Evolutionary conservation across 2,113 vertebrate genomes (phyloP), one percentile per base, ranked within the genome.

Genomic region (Danionella cerebrum): DNA sequence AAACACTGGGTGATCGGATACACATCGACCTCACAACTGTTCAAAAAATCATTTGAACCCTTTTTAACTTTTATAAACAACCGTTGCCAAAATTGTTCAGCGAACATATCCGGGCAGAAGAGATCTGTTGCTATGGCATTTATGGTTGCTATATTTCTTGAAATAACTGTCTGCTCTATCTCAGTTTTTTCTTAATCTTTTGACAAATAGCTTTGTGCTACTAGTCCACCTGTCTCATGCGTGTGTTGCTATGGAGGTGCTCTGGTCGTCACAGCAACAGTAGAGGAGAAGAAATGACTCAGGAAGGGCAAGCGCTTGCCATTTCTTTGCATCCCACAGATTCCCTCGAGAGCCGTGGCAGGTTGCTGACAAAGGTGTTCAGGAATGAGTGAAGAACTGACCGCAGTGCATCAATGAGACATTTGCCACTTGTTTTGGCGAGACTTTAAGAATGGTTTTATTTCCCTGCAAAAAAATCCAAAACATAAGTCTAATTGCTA

Each of bases 201-300:
- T 47, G 45, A 71, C 52, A 65, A 71, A 71, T 48, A 65, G 70
- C 44, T 71, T 71, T 66, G 59, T 70, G 59, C 38, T 55, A 60
- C 42, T 39, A 31, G 54, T 57, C 42, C 70, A 66, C 70, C 70
- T 71, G 70, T 47, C 69, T 71, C 44, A 50, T 63, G 33, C 69
- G 50, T 58, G 53, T 58, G 70, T 71, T 71, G 70, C 62, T 62
- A 71, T 66, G 70, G 70, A 66, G 44, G 70, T 57, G 53, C 29
- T 71, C 62, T 48, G 62, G 70, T 71, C 60, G 33, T 55, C 70
- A 71, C 35, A 64, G 53, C 52, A 71, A 71, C 70, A 27, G 41
- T 31, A 25, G 42, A 55, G 41, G 35, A 41, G 53, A 50, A 67
- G 48, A 53, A 57, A 66, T 35, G 33, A 63, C 33, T 58, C 21